A percentile compares a stretch with the other conserved stretches of the same genome.
Conservation (phyloP, 2,113 vertebrate species). For the Erinaceus europaeus region DNA sequence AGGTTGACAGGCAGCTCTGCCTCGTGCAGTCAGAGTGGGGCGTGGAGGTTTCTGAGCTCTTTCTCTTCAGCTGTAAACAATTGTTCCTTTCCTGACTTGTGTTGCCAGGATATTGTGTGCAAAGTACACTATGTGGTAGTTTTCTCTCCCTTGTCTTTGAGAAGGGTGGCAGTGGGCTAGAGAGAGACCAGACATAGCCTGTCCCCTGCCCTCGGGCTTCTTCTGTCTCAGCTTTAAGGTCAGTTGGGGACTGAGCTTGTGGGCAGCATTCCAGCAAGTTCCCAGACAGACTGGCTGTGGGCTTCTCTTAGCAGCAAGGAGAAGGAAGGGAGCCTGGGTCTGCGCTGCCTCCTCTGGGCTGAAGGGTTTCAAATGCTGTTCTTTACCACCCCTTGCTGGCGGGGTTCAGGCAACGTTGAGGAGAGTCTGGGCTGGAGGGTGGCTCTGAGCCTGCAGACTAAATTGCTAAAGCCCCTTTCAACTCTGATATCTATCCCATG, state of each 20-base stretch:
- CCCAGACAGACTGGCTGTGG: too few species aligned
- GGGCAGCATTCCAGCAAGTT: too few species aligned
- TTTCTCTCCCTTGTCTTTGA: neutral
- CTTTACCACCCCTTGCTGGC: neutral
- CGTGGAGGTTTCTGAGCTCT: constrained; percentile 20
- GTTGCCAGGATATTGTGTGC: neutral
- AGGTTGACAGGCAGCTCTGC: neutral
- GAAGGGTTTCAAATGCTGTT: neutral
- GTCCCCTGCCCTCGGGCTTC: neutral
- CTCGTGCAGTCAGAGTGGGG: neutral
- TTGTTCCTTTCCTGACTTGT: neutral
- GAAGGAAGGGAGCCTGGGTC: neutral
- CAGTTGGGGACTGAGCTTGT: too few species aligned
- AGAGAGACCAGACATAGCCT: neutral
- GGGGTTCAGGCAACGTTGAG: neutral
- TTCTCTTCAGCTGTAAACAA: neutral
- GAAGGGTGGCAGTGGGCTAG: neutral
- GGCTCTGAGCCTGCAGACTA: neutral
- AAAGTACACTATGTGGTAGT: neutral
- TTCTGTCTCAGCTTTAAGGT: too few species aligned
- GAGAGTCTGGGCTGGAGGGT: too few species aligned
- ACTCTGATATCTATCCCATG: neutral
- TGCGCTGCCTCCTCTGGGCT: neutral
- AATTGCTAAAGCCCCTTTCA: neutral
- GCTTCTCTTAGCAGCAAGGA: neutral